Conservation (phyloP, 2,113 vertebrate genomes). For the Zapus hudsonius region DNA sequence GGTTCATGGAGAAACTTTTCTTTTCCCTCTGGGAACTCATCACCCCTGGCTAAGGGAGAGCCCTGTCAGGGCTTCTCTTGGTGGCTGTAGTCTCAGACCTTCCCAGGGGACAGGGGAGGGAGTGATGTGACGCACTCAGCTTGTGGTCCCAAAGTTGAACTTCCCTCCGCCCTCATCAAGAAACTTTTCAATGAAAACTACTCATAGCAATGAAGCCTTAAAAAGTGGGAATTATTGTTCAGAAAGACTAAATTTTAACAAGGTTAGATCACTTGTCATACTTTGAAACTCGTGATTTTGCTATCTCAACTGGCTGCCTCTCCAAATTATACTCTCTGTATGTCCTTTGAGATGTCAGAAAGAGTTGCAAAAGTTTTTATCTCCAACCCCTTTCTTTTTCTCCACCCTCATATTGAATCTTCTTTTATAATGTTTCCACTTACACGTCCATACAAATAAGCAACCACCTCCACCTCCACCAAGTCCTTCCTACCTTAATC, state of each 20-base stretch:
- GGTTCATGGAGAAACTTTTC: background rate
- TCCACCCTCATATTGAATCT: background rate
- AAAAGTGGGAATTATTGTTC: background rate
- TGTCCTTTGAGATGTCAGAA: background rate
- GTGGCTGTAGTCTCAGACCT: too few species aligned
- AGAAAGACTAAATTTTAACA: background rate
- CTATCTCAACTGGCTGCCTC: background rate
- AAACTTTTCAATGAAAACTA: slow-evolving; percentile 28
- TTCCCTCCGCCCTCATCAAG: background rate
- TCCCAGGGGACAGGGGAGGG: too few species aligned
- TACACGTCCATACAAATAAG: slow-evolving; percentile 1
- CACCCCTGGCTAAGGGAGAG: too few species aligned
- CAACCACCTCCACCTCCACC: background rate
- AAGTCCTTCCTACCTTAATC: background rate
- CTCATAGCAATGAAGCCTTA: background rate
- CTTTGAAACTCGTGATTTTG: slow-evolving; percentile 31
- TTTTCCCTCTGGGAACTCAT: too few species aligned
- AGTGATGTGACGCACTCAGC: too few species aligned
- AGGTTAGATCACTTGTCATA: background rate
- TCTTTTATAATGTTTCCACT: background rate
- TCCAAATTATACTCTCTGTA: background rate
- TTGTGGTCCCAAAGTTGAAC: too few species aligned
- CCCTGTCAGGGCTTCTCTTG: too few species aligned
- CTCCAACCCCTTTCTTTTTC: background rate
- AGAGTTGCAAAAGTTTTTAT: background rate